Conservation (phyloP, 2,888 invertebrate genomes). For the Monopis laevigella region DNA sequence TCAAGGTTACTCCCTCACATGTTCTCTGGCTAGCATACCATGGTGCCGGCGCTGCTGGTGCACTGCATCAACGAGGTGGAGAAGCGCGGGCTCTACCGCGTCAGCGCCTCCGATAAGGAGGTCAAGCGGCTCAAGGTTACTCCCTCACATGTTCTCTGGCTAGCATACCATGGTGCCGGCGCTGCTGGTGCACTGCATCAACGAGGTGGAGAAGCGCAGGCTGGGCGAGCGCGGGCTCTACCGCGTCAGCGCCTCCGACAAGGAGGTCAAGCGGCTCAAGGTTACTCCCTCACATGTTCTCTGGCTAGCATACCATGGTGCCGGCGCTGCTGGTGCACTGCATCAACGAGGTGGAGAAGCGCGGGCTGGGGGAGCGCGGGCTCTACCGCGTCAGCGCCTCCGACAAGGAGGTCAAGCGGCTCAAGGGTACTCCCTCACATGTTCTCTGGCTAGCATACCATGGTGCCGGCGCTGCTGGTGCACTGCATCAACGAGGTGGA, state of each 20-base stretch:
- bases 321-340: conserved; percentile 95
- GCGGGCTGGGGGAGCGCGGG: conserved; percentile 88
- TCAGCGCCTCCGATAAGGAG: conserved; percentile 89
- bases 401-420: conserved; percentile 84
- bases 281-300: no score
- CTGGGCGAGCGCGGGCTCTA: conserved; percentile 90
- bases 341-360: conserved; percentile 90
- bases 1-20: no score
- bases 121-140: conserved; percentile 85
- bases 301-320: no score
- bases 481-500: conserved; percentile 97
- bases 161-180: conserved; percentile 98
- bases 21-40: no score
- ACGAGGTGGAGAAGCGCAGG: conserved; percentile 92
- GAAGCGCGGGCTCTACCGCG: conserved; percentile 90
- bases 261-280: conserved; percentile 85
- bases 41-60: conserved; percentile 93
- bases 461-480: conserved; percentile 93
- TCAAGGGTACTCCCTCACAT: no score
- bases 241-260: conserved; percentile 88
- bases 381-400: conserved; percentile 93
- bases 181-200: conserved; percentile 91
- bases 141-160: no score
- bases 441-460: no score
- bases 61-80: conserved; percentile 97